Conservation (phyloP, 92 coral and sea anemone species). For the Siderastrea siderea region DNA sequence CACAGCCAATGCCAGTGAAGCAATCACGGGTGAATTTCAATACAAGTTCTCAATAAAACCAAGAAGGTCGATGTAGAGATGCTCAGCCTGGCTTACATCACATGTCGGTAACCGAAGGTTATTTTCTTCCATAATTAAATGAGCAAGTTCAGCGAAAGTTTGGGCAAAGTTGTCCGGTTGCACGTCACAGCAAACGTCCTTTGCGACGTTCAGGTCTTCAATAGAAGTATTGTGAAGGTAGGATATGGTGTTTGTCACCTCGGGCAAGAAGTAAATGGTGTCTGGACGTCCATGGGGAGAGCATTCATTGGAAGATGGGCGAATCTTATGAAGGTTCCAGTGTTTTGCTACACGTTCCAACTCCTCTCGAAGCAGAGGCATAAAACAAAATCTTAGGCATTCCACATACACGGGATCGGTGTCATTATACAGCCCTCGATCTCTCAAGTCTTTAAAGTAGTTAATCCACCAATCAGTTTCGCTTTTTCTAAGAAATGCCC, state of each 20-base stretch:
- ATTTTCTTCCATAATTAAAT: constrained; percentile 59
- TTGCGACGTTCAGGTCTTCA: constrained; percentile 61
- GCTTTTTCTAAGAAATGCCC: constrained; percentile 50
- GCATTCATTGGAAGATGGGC: constrained; percentile 70
- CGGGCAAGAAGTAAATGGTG: constrained; percentile 57
- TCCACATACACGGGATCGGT: constrained; percentile 60
- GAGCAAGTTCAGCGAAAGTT: constrained; percentile 52
- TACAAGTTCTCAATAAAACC: constrained; percentile 49
- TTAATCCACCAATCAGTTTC: constrained; percentile 70
- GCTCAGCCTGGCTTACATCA: constrained; percentile 51
- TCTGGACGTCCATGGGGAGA: constrained; percentile 79
- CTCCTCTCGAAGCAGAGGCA: constrained; percentile 53
- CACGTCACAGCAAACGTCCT: constrained; percentile 65
- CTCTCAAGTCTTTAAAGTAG: constrained; percentile 58
- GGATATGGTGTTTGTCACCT: constrained; percentile 52
- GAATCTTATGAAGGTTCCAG: constrained; percentile 78
- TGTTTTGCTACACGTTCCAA: constrained; percentile 57
- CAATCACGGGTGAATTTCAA: constrained; percentile 11
- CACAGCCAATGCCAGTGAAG: not conserved
- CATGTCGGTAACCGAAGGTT: constrained; percentile 38
- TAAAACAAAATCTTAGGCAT: constrained; percentile 73
- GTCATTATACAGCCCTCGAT: constrained; percentile 68
- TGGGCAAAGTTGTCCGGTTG: constrained; percentile 43
- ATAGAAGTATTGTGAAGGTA: constrained; percentile 50
- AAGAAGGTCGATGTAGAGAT: constrained; percentile 58